These are phyloP conservation scores for Podarcis raffonei DNA, from an alignment of 2,113 vertebrate genomes.

Conservation along the genomic window DNA sequence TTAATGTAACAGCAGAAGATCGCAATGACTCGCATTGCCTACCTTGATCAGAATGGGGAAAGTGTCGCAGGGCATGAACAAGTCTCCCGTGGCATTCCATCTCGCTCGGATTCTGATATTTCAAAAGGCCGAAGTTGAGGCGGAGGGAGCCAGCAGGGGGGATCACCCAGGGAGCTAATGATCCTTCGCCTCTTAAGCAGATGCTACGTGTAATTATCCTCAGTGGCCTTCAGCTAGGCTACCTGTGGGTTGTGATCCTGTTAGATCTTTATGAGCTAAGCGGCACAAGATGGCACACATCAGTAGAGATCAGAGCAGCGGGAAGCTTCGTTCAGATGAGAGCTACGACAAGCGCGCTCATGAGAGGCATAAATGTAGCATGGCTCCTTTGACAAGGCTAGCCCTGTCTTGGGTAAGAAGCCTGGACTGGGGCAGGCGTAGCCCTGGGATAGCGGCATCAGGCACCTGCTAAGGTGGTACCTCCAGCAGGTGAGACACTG, in stretches of 20 bases:
- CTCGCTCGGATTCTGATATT: not conserved
- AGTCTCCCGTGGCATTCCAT: slow-evolving; percentile 2
- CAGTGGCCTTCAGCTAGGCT: slow-evolving; percentile 43
- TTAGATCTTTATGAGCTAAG: slow-evolving; percentile 48
- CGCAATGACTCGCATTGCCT: too few relatives aligned
- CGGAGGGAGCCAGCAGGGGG: slow-evolving; percentile 53
- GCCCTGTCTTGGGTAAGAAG: not conserved
- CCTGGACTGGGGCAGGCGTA: too few relatives aligned
- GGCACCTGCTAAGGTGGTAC: too few relatives aligned
- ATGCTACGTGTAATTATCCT: slow-evolving; percentile 36
- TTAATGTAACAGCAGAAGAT: not conserved
- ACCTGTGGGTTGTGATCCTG: slow-evolving; percentile 38
- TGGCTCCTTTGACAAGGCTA: not conserved
- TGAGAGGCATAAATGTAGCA: not conserved
- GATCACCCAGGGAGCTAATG: slow-evolving; percentile 46
- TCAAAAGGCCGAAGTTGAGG: slow-evolving; percentile 36
- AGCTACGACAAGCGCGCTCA: not conserved
- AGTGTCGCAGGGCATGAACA: not conserved
- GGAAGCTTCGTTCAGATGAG: not conserved
- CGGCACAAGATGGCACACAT: slow-evolving; percentile 32
- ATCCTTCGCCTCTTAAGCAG: slow-evolving; percentile 54
- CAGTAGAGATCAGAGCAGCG: slow-evolving; percentile 22
- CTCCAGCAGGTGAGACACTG: too few relatives aligned
- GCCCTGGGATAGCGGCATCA: too few relatives aligned
- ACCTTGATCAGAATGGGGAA: not conserved